Base-by-base conservation (phyloP, 2,113 vertebrate genomes). In the Paramisgurnus dabryanus region DNA sequence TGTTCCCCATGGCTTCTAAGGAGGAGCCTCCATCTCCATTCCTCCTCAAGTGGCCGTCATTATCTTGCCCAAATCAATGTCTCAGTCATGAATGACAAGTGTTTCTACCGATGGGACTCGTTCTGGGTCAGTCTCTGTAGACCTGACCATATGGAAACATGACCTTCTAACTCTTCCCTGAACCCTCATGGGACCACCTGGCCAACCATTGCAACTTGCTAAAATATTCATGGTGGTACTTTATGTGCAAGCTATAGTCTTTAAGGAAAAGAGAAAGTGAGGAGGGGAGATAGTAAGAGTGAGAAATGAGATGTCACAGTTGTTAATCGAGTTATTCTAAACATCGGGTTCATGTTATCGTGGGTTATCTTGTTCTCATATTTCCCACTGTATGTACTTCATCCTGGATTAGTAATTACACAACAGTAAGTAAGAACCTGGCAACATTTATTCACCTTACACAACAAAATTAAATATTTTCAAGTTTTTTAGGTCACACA, bases 61-160 rank as follows among this genome's bases (percentile, higher is more conserved):
- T 84, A 84, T 81, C 83, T 69, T 64, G 34, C 27, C 47, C 78
- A 61, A 78, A 84, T 84, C 79, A 81, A 69, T 63, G 57, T n/a
- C n/a, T 55, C 65, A 61, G 78, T 79, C 71, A 69, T 15, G 69
- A 67, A 78, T 17, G 69, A 81, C 74, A 53, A 64, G 74, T 12
- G 13, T 78, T 76, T 82, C 39, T 65, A 70, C 64, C 50, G 60
- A 67, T 34, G 12, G 6, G 75, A 67, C 58, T 53, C 34, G 17
- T 79, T 65, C 67, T 79, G 70, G 47, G 43, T 34, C 57, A 75
- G 55, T 60, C 55, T 57, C 71, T 74, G 53, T 64, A 80, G 70
- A 34, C 79, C 3, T 4, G 60, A 43, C 57, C 71, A 43, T 18
- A 67, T 75, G 76, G 70, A 79, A 82, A 68, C 75, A 57, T 60